Evolutionary conservation across 2,113 vertebrate species (phyloP).

Genomic region (Cacatua alba): DNA sequence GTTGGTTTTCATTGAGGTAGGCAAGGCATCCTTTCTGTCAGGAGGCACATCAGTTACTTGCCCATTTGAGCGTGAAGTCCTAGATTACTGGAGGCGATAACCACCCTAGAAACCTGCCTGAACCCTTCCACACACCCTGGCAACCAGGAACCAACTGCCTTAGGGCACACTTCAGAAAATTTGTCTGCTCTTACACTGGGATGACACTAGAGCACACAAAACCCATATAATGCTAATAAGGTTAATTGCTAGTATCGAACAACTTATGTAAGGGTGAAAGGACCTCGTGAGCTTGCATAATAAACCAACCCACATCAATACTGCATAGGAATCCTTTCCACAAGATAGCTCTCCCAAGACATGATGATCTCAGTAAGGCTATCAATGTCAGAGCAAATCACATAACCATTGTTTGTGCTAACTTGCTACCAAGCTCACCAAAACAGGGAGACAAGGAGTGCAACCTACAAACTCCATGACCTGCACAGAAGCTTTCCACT

Average conservation of each 20-base stretch:
- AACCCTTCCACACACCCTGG: no score
- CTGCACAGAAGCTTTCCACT: neutral
- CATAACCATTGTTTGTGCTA: no score
- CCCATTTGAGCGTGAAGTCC: no score
- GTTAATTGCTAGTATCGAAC: neutral
- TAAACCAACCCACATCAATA: neutral
- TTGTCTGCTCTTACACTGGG: neutral
- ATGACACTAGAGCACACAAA: neutral
- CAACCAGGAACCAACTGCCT: rapidly evolving
- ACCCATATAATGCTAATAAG: neutral
- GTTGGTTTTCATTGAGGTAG: no score
- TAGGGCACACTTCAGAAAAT: neutral
- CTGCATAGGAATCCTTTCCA: neutral
- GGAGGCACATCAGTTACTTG: no score
- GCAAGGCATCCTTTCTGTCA: no score
- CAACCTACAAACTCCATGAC: neutral
- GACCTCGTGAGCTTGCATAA: neutral
- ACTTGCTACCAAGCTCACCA: neutral
- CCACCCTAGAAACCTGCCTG: no score
- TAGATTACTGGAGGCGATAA: no score
- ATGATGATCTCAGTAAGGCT: neutral
- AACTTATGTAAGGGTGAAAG: neutral
- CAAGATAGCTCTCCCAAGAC: no score
- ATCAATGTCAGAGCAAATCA: neutral
- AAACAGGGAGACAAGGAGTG: neutral